Evolutionary conservation across 2,113 vertebrate species (phyloP).

Genomic region (Pteruthius melanotis): DNA sequence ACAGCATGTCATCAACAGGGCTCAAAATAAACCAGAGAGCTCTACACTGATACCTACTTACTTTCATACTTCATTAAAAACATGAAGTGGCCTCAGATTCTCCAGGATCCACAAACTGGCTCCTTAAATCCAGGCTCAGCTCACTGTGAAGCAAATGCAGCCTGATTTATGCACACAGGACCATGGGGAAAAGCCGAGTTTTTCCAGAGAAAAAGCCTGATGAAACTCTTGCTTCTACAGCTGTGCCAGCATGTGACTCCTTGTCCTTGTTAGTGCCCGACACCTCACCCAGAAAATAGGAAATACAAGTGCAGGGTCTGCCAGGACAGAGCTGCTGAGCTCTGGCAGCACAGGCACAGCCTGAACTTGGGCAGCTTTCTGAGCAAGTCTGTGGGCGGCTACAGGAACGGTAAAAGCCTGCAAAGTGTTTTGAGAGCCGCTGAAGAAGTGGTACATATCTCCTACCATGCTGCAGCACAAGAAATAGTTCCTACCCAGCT

Average conservation of each 20-base stretch:
- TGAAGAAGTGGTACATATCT: neutral
- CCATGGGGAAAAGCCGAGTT: neutral
- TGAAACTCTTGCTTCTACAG: neutral
- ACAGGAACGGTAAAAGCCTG: neutral
- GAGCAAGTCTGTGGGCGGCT: neutral
- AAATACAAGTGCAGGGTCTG: neutral
- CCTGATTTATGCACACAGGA: neutral
- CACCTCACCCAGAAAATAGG: neutral
- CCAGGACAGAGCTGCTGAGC: neutral
- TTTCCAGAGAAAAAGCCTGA: neutral
- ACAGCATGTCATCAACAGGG: neutral
- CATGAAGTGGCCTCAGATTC: neutral
- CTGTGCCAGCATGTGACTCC: neutral
- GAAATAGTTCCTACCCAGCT: neutral
- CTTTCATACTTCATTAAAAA: neutral
- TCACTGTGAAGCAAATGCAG: accelerated
- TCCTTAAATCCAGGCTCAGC: neutral
- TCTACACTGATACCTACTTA: neutral
- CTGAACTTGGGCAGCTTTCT: neutral
- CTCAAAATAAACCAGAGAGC: neutral
- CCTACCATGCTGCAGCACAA: neutral
- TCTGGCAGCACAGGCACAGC: neutral
- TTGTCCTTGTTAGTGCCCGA: neutral
- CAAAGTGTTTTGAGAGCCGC: neutral
- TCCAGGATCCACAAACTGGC: neutral